Conservation (phyloP, 2,888 invertebrate species). For the Idaea aversata region DNA sequence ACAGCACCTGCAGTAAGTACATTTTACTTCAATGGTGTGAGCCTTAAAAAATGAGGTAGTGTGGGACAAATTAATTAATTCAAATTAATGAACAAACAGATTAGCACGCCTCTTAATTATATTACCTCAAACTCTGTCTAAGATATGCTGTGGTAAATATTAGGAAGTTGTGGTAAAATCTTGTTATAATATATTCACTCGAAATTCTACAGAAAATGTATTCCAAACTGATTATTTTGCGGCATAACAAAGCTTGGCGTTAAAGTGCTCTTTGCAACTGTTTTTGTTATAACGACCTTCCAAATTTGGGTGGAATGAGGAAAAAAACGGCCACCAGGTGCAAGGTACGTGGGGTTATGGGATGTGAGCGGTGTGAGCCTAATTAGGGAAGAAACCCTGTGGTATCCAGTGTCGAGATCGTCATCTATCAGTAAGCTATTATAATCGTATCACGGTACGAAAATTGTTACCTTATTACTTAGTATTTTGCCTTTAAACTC, state of each 20-base stretch:
- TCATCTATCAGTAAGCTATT: not conserved
- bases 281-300: not conserved
- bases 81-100: too few relatives aligned
- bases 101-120: too few relatives aligned
- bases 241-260: not conserved
- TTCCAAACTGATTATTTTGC: not conserved
- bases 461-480: too few relatives aligned
- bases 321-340: not conserved
- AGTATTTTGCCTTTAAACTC: too few relatives aligned
- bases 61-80: too few relatives aligned
- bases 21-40: too few relatives aligned
- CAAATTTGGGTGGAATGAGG: not conserved
- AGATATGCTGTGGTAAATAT: too few relatives aligned
- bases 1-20: too few relatives aligned
- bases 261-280: not conserved
- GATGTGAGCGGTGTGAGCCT: not conserved
- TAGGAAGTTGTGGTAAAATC: not conserved
- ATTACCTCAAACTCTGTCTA: too few relatives aligned
- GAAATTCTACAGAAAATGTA: not conserved
- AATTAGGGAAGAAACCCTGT: not conserved
- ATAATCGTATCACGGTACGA: too few relatives aligned
- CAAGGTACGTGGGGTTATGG: not conserved
- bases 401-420: not conserved
- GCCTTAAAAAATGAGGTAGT: too few relatives aligned
- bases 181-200: not conserved